phyloP scores from a whole-genome alignment of 2,797 vertebrate species.

The Lutjanus campechanus region DNA sequence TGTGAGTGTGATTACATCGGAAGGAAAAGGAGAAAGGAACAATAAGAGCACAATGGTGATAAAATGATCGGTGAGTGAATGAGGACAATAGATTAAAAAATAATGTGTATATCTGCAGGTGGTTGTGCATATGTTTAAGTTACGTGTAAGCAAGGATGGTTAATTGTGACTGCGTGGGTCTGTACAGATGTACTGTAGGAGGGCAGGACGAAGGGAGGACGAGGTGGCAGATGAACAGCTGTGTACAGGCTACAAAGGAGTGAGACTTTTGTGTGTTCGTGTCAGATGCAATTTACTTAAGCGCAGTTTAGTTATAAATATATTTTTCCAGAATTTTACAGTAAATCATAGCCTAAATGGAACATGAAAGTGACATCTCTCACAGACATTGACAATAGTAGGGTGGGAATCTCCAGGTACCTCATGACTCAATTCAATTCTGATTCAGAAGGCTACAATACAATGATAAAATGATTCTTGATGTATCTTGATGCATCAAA shows the following conservation, averaged over 20 bases:
- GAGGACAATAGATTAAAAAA: neutral
- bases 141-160: neutral
- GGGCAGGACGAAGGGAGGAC: neutral
- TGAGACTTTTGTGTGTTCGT: neutral
- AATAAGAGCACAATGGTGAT: neutral
- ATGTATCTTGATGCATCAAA: too few species aligned
- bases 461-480: too few species aligned
- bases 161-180: neutral
- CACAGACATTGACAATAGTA: too few species aligned
- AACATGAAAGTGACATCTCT: neutral
- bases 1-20: neutral
- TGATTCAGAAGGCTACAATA: too few species aligned
- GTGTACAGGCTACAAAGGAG: neutral
- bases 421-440: too few species aligned
- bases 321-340: neutral
- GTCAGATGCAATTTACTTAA: neutral
- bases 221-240: neutral
- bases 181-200: constrained; percentile 3
- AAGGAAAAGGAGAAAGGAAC: neutral
- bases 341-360: neutral
- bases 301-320: neutral
- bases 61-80: neutral
- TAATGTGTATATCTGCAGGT: neutral
- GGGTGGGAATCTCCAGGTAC: too few species aligned
- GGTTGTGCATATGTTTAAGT: neutral